Conservation (phyloP, 1,140 invertebrate species). For the Apis laboriosa region DNA sequence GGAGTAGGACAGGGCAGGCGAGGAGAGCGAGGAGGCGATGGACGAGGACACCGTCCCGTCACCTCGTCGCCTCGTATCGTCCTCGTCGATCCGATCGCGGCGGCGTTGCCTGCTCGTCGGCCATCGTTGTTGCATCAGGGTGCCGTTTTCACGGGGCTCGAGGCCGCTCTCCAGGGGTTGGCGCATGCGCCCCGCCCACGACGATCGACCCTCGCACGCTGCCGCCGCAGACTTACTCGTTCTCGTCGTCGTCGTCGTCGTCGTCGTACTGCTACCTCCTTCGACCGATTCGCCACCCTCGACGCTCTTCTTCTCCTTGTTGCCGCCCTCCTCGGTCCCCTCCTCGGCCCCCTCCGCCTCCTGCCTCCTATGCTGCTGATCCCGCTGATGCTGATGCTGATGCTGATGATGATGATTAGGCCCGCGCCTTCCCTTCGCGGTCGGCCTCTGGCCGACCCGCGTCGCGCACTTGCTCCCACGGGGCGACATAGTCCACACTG, state of each 20-base stretch:
- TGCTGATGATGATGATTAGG: conserved; percentile 17
- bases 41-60: conserved; percentile 39
- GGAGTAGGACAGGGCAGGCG: conserved; percentile 40
- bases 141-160: conserved; percentile 62
- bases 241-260: conserved; percentile 29
- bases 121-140: conserved; percentile 51
- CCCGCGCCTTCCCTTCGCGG: not conserved
- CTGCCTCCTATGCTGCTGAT: not conserved
- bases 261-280: not conserved
- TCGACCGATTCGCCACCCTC: conserved; percentile 22
- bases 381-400: too few relatives aligned
- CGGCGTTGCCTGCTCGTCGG: conserved; percentile 42
- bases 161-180: conserved; percentile 63
- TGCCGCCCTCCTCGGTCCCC: not conserved
- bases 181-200: conserved; percentile 71
- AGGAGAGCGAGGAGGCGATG: conserved; percentile 38
- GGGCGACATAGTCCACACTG: conserved; percentile 60
- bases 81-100: conserved; percentile 23
- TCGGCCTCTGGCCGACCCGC: conserved; percentile 58
- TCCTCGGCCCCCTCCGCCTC: not conserved
- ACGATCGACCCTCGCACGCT: conserved; percentile 72
- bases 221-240: conserved; percentile 51
- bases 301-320: not conserved
- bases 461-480: conserved; percentile 66
- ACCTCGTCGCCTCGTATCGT: not conserved